These are phyloP conservation scores for Chrysolina haemoptera DNA, from an alignment of 2,888 invertebrate species.

Conservation along the genomic window DNA sequence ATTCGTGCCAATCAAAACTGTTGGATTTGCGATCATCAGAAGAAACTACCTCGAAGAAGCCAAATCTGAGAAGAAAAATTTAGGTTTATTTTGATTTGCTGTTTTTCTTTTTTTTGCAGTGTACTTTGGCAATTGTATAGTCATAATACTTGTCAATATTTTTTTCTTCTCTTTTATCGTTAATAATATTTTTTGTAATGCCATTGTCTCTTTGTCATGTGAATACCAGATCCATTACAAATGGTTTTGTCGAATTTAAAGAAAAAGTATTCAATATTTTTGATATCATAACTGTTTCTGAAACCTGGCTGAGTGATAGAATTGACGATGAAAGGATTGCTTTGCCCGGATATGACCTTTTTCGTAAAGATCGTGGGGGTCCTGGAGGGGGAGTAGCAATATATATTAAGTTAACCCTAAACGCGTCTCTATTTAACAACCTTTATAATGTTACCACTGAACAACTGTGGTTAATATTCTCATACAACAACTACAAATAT, in stretches of 20 bases:
- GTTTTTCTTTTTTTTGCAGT: too few relatives aligned
- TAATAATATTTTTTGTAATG: background rate
- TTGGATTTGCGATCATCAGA: background rate
- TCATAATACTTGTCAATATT: background rate
- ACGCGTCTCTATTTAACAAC: slow-evolving; percentile 4
- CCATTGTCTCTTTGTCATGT: slow-evolving; percentile 1
- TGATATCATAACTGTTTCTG: slow-evolving; percentile 3
- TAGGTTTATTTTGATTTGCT: too few relatives aligned
- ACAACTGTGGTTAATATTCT: slow-evolving; percentile 21
- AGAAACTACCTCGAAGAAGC: too few relatives aligned
- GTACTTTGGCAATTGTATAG: too few relatives aligned
- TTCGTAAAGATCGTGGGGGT: too few relatives aligned
- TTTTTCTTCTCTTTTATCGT: too few relatives aligned
- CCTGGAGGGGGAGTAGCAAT: too few relatives aligned
- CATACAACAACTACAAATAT: slow-evolving; percentile 10
- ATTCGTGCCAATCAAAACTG: background rate
- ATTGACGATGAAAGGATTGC: slow-evolving; percentile 3
- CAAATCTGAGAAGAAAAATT: too few relatives aligned
- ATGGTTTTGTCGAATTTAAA: slow-evolving; percentile 3
- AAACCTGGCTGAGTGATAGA: slow-evolving; percentile 6
- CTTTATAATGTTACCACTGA: slow-evolving; percentile 19
- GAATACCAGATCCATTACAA: slow-evolving; percentile 14
- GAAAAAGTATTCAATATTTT: background rate
- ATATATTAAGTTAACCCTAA: background rate
- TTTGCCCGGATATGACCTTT: slow-evolving; percentile 5